phyloP scores from a whole-genome alignment of 2,888 invertebrate genomes.

The Drosophila peninsularis region DNA sequence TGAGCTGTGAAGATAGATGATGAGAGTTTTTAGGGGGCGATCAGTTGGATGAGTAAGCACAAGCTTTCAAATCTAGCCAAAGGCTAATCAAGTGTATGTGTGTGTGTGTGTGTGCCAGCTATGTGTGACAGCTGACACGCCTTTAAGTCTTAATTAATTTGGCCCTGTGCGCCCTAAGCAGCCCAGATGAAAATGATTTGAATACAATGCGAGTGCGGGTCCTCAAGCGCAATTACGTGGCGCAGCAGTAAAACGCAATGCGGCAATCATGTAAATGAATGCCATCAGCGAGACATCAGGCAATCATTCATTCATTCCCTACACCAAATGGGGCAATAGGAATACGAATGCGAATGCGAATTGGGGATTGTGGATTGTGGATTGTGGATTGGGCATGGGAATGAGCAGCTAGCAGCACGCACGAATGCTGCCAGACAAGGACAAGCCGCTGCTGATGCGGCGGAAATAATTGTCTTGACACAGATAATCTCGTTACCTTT shows the following conservation, averaged over 20 bases:
- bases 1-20: conserved; percentile 32
- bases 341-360: conserved; percentile 18
- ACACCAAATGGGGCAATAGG: conserved; percentile 20
- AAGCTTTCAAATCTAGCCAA: conserved; percentile 34
- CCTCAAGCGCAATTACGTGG: conserved; percentile 58
- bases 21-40: conserved; percentile 18
- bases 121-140: conserved; percentile 43
- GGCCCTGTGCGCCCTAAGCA: conserved; percentile 28
- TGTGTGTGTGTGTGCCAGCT: conserved; percentile 15
- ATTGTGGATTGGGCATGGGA: conserved; percentile 7
- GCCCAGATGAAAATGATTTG: conserved; percentile 57
- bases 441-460: conserved; percentile 70
- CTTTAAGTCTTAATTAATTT: conserved; percentile 72
- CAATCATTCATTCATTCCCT: conserved; percentile 37
- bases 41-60: conserved; percentile 43
- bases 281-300: conserved; percentile 59
- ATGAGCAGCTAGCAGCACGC: conserved; percentile 47
- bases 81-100: conserved; percentile 36
- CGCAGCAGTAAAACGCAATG: conserved; percentile 75
- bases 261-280: conserved; percentile 82
- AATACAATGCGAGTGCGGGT: conserved; percentile 41
- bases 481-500: conserved; percentile 82
- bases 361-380: not conserved
- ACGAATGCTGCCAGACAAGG: conserved; percentile 66
- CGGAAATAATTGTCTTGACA: conserved; percentile 82